Conservation (phyloP, 2,797 vertebrate genomes). For the Gastrophryne carolinensis region DNA sequence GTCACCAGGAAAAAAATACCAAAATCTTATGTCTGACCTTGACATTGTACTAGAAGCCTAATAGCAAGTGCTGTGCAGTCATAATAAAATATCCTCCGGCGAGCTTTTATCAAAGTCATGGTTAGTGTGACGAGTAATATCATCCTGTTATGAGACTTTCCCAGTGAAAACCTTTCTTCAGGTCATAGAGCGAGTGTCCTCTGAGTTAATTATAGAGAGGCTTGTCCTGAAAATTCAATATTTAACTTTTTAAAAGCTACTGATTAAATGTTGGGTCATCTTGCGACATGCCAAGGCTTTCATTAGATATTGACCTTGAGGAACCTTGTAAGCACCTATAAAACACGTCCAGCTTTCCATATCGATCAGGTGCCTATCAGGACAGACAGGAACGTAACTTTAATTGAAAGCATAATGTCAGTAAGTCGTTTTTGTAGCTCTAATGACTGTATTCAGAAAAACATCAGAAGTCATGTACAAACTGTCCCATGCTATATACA, state of each 20-base stretch:
- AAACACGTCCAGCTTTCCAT: not conserved
- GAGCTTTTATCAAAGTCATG: not conserved
- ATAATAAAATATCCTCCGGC: not conserved
- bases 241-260: slow-evolving; percentile 45
- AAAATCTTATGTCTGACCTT: slow-evolving; percentile 28
- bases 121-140: not conserved
- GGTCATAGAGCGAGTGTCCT: not conserved
- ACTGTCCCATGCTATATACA: no score
- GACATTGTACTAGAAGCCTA: not conserved
- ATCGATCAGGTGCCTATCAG: not conserved
- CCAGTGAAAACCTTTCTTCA: not conserved
- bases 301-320: slow-evolving; percentile 31
- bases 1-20: not conserved
- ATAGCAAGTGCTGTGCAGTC: not conserved
- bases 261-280: slow-evolving; percentile 34
- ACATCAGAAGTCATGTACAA: no score
- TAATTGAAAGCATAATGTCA: no score
- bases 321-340: slow-evolving; percentile 1
- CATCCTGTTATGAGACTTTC: not conserved
- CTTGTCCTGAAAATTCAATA: slow-evolving; percentile 22
- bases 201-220: slow-evolving; percentile 14
- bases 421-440: no score
- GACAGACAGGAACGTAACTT: no score
- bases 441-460: no score
- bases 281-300: slow-evolving; percentile 16